Base-by-base conservation (phyloP, 1,140 invertebrate species). In the Delia radicum region DNA sequence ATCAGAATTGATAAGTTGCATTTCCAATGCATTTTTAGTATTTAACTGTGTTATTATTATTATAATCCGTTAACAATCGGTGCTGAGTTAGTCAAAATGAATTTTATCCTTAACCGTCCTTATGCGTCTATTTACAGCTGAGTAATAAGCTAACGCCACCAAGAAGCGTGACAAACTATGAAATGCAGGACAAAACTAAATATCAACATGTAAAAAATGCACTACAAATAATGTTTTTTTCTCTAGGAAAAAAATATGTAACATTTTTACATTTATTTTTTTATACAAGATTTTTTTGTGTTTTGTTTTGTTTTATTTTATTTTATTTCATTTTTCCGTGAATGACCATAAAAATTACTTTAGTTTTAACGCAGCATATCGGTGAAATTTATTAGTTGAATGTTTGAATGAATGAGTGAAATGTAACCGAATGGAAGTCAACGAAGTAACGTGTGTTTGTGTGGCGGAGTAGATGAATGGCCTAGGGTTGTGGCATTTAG, bases 401-500 rank as follows among this genome's bases (percentile, higher is more conserved):
- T 65, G 4, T 65, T 65, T 29, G n/a, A n/a, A n/a, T 65, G 24
- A 15, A 28, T 55, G 48, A 55, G 8, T 24, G 18, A 55, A 55
- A 21, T 55, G n/a, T 55, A 48, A 18, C 46, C 18, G 21, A 8
- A 55, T 55, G 1, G 48, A n/a, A 55, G 48, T 55, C 26, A 1
- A 63, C 10, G 8, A 15, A 7, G 27, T 27, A 15, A 27, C 13
- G 24, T 63, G 15, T 27, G 7, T 28, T 3, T 12, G n/a, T 63
- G 21, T 63, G 21, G 61, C 12, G 2, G 55, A 26, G 13, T 10
- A 27, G 3, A 28, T 21, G n/a, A 4, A 21, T 55, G 18, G 2
- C 3, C 27, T 65, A 65, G 62, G 26, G 62, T 65, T 65, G 62
- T 65, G 62, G 27, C 62, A 65, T 65, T 65, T 65, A 65, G 62